phyloP scores from a whole-genome alignment of 2,797 vertebrate species.

The Orientallactaga sibirica region DNA sequence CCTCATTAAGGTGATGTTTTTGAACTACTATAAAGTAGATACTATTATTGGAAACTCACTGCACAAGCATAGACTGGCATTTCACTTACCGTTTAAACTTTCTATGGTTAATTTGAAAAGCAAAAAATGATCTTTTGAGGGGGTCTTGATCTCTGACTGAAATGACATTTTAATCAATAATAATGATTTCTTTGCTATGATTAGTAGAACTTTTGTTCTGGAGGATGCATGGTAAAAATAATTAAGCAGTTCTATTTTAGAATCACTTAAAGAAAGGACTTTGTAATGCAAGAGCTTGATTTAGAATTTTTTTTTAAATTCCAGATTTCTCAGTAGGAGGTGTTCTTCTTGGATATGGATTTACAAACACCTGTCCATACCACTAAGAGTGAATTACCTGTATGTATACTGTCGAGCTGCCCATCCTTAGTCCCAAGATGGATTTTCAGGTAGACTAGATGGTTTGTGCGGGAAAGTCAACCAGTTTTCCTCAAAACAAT shows the following conservation, averaged over 20 bases:
- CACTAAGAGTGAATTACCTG: neutral
- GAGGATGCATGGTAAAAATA: conserved; percentile 66
- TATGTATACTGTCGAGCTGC: neutral
- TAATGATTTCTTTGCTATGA: conserved; percentile 77
- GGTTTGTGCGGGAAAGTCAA: rapidly evolving
- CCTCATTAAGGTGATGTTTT: conserved; percentile 88
- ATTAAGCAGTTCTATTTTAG: conserved; percentile 79
- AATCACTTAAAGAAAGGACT: conserved; percentile 20
- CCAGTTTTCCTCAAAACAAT: neutral
- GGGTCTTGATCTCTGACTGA: conserved; percentile 84
- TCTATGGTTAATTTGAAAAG: conserved; percentile 85
- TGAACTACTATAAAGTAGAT: conserved; percentile 85
- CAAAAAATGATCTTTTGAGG: conserved; percentile 82
- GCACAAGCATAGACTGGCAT: conserved; percentile 81
- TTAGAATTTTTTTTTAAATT: neutral
- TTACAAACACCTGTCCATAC: neutral
- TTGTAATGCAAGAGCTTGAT: neutral
- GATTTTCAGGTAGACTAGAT: rapidly evolving
- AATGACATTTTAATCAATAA: conserved; percentile 87
- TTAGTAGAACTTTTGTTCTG: conserved; percentile 78
- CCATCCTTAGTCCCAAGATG: neutral
- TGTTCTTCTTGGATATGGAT: neutral
- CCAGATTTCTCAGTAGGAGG: neutral
- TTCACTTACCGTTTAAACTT: conserved; percentile 85
- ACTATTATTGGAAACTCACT: conserved; percentile 87